Conservation (phyloP, 1,140 invertebrate genomes). For the Linepithema humile region DNA sequence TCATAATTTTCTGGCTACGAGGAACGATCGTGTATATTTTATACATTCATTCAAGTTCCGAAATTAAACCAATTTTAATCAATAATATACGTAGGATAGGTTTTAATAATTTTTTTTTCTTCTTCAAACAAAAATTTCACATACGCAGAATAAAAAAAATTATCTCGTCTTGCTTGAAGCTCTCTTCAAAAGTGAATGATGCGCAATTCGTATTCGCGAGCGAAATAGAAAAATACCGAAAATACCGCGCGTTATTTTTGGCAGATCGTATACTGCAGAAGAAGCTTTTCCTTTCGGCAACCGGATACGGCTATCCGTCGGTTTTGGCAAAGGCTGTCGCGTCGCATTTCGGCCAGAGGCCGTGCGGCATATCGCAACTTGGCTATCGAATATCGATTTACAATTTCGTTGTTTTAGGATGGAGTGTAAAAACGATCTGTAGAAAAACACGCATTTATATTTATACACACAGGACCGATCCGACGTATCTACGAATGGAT, state of each 20-base stretch:
- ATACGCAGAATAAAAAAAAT: background rate
- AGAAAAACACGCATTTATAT: background rate
- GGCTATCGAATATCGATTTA: conserved; percentile 52
- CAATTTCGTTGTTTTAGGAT: conserved; percentile 36
- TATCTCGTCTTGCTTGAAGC: background rate
- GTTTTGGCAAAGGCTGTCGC: conserved; percentile 45
- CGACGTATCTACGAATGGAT: background rate
- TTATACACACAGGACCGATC: too few relatives aligned
- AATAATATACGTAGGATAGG: background rate
- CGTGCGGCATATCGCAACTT: background rate
- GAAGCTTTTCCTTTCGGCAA: conserved; percentile 39
- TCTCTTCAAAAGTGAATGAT: background rate
- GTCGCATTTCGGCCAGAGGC: conserved; percentile 37
- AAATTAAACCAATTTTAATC: background rate
- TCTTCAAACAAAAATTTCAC: background rate
- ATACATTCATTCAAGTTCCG: background rate
- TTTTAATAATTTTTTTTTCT: conserved; percentile 11
- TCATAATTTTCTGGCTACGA: background rate
- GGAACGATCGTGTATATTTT: background rate
- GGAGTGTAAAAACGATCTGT: conserved; percentile 36
- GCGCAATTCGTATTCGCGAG: background rate
- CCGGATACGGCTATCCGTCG: conserved; percentile 23
- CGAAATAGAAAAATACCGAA: conserved; percentile 48
- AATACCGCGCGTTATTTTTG: background rate
- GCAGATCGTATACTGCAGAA: conserved; percentile 20